Conservation (phyloP, 2,888 invertebrate genomes). For the Amorpha juglandis region DNA sequence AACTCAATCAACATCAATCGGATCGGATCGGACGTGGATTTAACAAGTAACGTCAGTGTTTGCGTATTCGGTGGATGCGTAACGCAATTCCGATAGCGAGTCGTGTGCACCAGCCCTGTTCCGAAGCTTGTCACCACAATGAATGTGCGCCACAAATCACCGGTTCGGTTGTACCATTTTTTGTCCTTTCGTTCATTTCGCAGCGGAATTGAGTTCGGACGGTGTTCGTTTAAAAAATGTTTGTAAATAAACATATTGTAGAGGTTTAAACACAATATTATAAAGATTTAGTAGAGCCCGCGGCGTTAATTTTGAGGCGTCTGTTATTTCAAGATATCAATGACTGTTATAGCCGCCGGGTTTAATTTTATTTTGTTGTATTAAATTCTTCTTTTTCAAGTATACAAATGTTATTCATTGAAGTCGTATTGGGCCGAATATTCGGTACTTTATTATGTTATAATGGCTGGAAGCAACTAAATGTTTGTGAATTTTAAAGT, state of each 20-base stretch:
- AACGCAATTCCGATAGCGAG: slow-evolving; percentile 59
- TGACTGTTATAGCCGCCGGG: not conserved
- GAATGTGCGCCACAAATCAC: slow-evolving; percentile 82
- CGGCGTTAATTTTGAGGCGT: slow-evolving; percentile 1
- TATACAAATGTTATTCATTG: not conserved
- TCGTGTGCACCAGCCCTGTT: slow-evolving; percentile 59
- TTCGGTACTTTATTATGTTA: not conserved
- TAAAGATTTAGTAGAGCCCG: slow-evolving; percentile 10
- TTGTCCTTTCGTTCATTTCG: slow-evolving; percentile 76
- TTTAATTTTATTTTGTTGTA: slow-evolving; percentile 19
- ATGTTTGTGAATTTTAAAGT: too few species aligned
- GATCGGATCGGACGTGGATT: slow-evolving; percentile 63
- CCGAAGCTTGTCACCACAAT: slow-evolving; percentile 79
- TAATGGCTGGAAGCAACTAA: too few species aligned
- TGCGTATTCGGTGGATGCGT: slow-evolving; percentile 51
- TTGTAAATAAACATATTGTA: slow-evolving; percentile 25
- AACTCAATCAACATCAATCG: slow-evolving; percentile 80
- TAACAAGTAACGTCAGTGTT: slow-evolving; percentile 68
- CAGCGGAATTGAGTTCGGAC: slow-evolving; percentile 75
- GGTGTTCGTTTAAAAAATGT: slow-evolving; percentile 56
- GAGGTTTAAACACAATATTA: too few species aligned
- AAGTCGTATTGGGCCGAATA: slow-evolving; percentile 28
- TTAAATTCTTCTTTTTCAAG: slow-evolving; percentile 7
- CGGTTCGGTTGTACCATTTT: slow-evolving; percentile 70
- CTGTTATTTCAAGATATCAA: slow-evolving; percentile 19